Evolutionary conservation across 2,888 invertebrate species (phyloP), one percentile per base, ranked within the genome.

Genomic region (Agelastica alni): DNA sequence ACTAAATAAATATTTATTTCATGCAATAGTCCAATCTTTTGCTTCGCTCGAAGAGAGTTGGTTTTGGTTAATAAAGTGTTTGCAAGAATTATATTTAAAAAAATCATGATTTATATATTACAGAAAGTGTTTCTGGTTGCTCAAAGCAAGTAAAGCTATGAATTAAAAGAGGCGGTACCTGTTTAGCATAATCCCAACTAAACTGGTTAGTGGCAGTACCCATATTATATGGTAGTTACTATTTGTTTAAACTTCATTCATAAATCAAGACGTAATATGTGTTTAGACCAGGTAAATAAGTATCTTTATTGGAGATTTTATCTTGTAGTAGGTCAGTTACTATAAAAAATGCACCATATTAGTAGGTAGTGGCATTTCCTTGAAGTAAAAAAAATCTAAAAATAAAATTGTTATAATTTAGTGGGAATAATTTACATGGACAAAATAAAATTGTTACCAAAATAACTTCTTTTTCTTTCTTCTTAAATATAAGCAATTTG

Each of bases 251-350:
- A n/a, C n/a, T n/a, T n/a, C n/a, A n/a, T n/a, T 5, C 20, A 42
- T 49, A 49, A 49, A 49, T 49, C 49, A 41, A 20, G 10, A 14
- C 22, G 17, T 45, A 22, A 32, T 45, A 2, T 20, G 31, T 44
- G 17, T 44, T 18, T 43, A 17, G 28, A 26, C 14, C 16, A 7
- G 26, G 17, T n/a, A n/a, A n/a, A n/a, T n/a, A n/a, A 32, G 5
- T 12, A 32, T 13, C 18, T n/a, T 22, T n/a, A 45, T 34, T 18
- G 34, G 31, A 32, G 6, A n/a, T n/a, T n/a, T 37, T 26, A 36
- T 37, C 46, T 47, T 37, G 16, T n/a, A 36, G 4, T 47, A 47
- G 46, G 36, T 47, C 37, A 36, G 46, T 47, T 17, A 32, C 31
- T 32, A 32, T 32, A 32, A 32, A 32, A 32, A 12, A 4, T 31